These are phyloP conservation scores for Lasioglossum pauxillum DNA, from an alignment of 2,888 invertebrate genomes.

Conservation along the genomic window DNA sequence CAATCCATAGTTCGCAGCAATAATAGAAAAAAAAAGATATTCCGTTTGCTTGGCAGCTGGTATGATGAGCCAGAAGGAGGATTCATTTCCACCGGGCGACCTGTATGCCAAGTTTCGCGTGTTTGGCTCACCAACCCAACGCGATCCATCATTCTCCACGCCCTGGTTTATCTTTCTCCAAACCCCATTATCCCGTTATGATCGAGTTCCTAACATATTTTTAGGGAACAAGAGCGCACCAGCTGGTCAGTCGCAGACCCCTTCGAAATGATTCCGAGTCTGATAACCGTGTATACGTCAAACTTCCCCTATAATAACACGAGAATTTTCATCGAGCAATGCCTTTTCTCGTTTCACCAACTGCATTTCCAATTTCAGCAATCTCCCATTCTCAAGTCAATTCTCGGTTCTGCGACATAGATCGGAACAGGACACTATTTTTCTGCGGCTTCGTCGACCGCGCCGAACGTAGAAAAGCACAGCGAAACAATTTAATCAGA, in stretches of 20 bases:
- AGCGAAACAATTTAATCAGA: too few species aligned
- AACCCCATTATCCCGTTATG: slow-evolving; percentile 55
- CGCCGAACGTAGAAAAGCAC: too few species aligned
- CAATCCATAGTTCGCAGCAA: slow-evolving; percentile 47
- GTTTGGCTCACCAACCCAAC: slow-evolving; percentile 32
- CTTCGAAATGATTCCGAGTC: slow-evolving; percentile 34
- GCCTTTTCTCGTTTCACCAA: neutral
- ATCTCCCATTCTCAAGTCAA: too few species aligned
- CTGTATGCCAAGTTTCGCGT: slow-evolving; percentile 60
- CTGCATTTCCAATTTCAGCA: neutral
- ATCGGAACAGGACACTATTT: too few species aligned
- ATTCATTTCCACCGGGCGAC: slow-evolving; percentile 47
- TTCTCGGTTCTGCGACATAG: too few species aligned
- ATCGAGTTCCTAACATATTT: slow-evolving; percentile 60
- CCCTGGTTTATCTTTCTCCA: slow-evolving; percentile 52
- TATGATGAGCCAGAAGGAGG: slow-evolving; percentile 40
- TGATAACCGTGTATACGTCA: slow-evolving; percentile 21
- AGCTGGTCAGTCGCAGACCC: slow-evolving; percentile 17
- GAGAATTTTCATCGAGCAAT: neutral
- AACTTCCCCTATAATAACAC: neutral
- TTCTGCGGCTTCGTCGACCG: too few species aligned
- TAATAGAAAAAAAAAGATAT: slow-evolving; percentile 56
- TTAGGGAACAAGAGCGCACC: slow-evolving; percentile 21
- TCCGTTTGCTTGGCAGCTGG: slow-evolving; percentile 62
- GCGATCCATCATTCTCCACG: slow-evolving; percentile 48